Percentiles rank a stretch among this genome's conserved stretches.
These are phyloP conservation scores for Protobothrops flavoviridis DNA, from an alignment of 2,113 vertebrate genomes.

Conservation along the genomic window DNA sequence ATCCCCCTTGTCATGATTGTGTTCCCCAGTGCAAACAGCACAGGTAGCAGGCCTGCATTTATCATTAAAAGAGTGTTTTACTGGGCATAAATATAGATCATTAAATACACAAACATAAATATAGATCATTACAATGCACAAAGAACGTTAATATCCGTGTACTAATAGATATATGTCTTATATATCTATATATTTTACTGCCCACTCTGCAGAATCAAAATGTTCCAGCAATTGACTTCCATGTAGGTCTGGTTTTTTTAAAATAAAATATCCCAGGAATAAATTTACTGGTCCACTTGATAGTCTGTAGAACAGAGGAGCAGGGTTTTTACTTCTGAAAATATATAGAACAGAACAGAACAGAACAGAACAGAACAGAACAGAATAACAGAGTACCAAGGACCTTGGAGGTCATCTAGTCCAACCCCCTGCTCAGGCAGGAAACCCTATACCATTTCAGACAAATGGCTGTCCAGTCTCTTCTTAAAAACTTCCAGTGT, in stretches of 20 bases:
- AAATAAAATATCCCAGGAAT: background rate
- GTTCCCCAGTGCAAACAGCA: background rate
- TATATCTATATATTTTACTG: background rate
- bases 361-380: too few relatives aligned
- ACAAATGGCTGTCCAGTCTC: too few relatives aligned
- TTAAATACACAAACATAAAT: background rate
- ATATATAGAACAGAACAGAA: background rate
- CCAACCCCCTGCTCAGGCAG: too few relatives aligned
- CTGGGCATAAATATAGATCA: background rate
- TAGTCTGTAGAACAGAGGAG: background rate
- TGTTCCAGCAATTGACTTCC: background rate
- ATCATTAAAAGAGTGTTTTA: background rate
- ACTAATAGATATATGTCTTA: background rate
- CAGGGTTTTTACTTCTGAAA: background rate
- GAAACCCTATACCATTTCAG: too few relatives aligned
- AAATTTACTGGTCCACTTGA: background rate
- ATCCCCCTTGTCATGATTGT: background rate
- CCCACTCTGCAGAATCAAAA: background rate
- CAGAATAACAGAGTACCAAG: too few relatives aligned
- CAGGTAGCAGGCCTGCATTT: background rate
- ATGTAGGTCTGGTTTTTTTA: background rate
- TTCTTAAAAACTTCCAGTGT: too few relatives aligned
- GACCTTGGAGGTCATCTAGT: too few relatives aligned
- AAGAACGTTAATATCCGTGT: background rate
- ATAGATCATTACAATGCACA: background rate